A percentile compares a stretch with the other conserved stretches of the same genome.
phyloP scores from a whole-genome alignment of 1,140 invertebrate species.

The Drosophila bifasciata region DNA sequence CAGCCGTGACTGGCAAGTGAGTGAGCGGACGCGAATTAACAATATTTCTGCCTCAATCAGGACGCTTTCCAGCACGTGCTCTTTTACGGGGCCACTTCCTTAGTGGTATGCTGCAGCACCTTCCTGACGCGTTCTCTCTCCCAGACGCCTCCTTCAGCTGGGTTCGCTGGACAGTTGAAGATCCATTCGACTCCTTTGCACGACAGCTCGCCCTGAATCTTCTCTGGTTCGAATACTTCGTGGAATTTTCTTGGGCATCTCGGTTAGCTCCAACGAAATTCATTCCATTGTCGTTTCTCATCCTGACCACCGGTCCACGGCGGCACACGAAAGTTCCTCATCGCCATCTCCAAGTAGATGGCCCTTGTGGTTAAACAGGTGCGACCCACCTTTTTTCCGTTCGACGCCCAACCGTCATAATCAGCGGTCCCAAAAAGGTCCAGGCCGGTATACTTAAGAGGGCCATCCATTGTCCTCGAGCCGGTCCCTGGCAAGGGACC shows the following conservation, averaged over 20 bases:
- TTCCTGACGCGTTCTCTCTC: not conserved
- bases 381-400: slow-evolving; percentile 18
- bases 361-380: slow-evolving; percentile 9
- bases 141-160: slow-evolving; percentile 16
- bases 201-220: slow-evolving; percentile 15
- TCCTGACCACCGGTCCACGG: not conserved
- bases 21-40: too few species aligned
- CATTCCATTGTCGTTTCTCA: slow-evolving; percentile 14
- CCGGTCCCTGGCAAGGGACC: not conserved
- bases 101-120: too few species aligned
- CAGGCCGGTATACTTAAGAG: not conserved
- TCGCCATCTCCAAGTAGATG: slow-evolving; percentile 14
- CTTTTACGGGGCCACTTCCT: too few species aligned
- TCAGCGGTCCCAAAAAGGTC: slow-evolving; percentile 1
- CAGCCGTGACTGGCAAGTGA: too few species aligned
- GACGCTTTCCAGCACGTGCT: too few species aligned
- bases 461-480: slow-evolving; percentile 5
- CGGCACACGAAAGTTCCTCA: slow-evolving; percentile 13
- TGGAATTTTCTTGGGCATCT: not conserved
- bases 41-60: too few species aligned
- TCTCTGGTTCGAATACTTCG: slow-evolving; percentile 14
- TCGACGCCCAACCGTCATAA: not conserved
- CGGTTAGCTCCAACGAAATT: slow-evolving; percentile 10
- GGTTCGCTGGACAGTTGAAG: slow-evolving; percentile 17
- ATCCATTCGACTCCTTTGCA: slow-evolving; percentile 16